Base-by-base conservation (phyloP, 2,888 invertebrate species). In the Megalurothrips usitatus region DNA sequence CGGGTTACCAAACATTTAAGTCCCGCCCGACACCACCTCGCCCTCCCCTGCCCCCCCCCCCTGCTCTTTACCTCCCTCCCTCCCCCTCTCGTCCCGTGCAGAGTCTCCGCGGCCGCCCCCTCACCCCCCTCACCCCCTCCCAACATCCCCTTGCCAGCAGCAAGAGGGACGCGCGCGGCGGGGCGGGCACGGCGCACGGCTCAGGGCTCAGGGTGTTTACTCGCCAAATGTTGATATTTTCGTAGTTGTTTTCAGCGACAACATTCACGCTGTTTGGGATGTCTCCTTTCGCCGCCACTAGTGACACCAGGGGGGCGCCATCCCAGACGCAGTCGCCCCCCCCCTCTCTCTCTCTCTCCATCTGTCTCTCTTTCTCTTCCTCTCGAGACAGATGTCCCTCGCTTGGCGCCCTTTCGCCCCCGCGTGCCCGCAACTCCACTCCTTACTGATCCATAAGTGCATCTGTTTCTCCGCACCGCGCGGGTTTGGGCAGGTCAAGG, bases 151-250 rank as follows among this genome's bases (percentile, higher is more conserved):
- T 58, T n/a, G 17, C 58, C 68, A 8, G 68, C 26, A 23, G 23
- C 68, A 12, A 58, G 19, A 12, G 68, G 68, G 68, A 23, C 23
- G 68, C 23, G 26, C 9, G 68, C 68, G 68, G 68, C 6, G 68
- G 23, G 68, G 23, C 23, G 68, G 68, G 68, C 52, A 19, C 52
- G 23, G 68, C 68, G n/a, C 68, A n/a, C 68, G 68, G 68, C 68
- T 75, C 68, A 75, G 68, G 26, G 68, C 68, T 75, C 26, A 26
- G 68, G 68, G 68, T 75, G 68, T 75, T 75, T 75, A 26, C 68
- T 75, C 68, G 68, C 23, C 68, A 75, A 75, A 75, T 75, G 68
- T 75, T 75, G 68, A 75, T 75, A 75, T 75, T 75, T 75, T 75
- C 68, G 68, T 75, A 75, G 68, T 75, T 75, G 68, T 75, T 75